Percentiles rank a stretch among this genome's conserved stretches.
These are phyloP conservation scores for Polyommatus iphigenia DNA, from an alignment of 2,888 invertebrate genomes.

Conservation along the genomic window DNA sequence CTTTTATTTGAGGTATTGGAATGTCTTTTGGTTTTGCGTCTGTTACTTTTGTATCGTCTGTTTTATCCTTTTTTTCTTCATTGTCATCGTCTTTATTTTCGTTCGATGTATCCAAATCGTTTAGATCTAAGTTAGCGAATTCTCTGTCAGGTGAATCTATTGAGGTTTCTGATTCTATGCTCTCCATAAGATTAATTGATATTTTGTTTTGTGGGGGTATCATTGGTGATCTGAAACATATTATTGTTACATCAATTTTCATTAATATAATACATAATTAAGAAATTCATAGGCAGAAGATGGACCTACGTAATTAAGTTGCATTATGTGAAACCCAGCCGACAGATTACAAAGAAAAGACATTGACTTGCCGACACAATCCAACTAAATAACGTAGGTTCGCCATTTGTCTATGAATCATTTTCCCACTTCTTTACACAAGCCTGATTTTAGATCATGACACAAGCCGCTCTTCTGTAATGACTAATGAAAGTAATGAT, in stretches of 20 bases:
- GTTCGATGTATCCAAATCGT: constrained; percentile 67
- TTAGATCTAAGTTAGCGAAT: constrained; percentile 69
- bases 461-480: too few relatives aligned
- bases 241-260: background rate
- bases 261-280: background rate
- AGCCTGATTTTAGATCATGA: too few relatives aligned
- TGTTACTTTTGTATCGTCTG: constrained; percentile 53
- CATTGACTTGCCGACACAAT: too few relatives aligned
- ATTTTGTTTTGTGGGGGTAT: constrained; percentile 71
- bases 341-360: too few relatives aligned
- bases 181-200: constrained; percentile 77
- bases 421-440: too few relatives aligned
- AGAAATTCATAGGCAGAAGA: too few relatives aligned
- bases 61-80: constrained; percentile 49
- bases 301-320: background rate
- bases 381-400: too few relatives aligned
- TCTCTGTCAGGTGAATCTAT: constrained; percentile 74
- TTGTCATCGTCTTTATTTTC: constrained; percentile 54
- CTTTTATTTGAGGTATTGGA: constrained; percentile 65
- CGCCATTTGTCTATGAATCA: too few relatives aligned
- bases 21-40: constrained; percentile 49
- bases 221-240: constrained; percentile 71
- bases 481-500: too few relatives aligned
- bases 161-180: constrained; percentile 76
- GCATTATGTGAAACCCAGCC: background rate